Conservation (phyloP, 2,797 vertebrate species). For the Sebastes dallii region DNA sequence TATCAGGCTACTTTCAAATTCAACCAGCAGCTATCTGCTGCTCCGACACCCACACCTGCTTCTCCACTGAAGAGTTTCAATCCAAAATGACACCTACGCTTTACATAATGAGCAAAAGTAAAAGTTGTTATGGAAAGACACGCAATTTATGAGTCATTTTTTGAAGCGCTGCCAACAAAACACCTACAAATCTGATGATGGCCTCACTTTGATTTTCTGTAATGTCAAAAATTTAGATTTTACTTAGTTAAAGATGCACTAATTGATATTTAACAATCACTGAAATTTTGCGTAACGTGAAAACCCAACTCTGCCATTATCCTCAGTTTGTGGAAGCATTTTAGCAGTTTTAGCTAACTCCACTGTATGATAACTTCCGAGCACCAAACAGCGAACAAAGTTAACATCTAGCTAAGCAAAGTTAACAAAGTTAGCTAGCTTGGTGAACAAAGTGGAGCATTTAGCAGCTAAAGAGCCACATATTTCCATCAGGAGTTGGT, state of each 20-base stretch:
- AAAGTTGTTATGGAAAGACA: background rate
- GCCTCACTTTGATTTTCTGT: background rate
- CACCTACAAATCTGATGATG: background rate
- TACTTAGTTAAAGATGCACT: constrained; percentile 8
- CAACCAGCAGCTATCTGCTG: constrained; percentile 25
- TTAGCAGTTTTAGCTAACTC: background rate
- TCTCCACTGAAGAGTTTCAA: constrained; percentile 40
- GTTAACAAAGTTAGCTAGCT: too few species aligned
- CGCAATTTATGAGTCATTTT: background rate
- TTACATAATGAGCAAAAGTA: background rate
- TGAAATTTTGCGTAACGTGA: background rate
- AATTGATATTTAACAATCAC: background rate
- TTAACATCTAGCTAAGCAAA: background rate
- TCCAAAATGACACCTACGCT: constrained; percentile 1
- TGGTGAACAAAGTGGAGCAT: too few species aligned
- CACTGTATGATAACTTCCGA: background rate
- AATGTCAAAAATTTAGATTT: background rate
- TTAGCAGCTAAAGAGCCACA: too few species aligned
- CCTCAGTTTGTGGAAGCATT: background rate
- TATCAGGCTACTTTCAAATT: constrained; percentile 28
- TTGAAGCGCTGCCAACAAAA: background rate
- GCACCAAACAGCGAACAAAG: background rate
- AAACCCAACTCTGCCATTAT: fast-evolving
- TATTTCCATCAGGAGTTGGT: too few species aligned
- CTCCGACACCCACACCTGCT: constrained; percentile 22